Percentiles rank a stretch among this genome's conserved stretches.
These are phyloP conservation scores for Blastobasis adustella DNA, from an alignment of 2,888 invertebrate genomes.

Conservation along the genomic window DNA sequence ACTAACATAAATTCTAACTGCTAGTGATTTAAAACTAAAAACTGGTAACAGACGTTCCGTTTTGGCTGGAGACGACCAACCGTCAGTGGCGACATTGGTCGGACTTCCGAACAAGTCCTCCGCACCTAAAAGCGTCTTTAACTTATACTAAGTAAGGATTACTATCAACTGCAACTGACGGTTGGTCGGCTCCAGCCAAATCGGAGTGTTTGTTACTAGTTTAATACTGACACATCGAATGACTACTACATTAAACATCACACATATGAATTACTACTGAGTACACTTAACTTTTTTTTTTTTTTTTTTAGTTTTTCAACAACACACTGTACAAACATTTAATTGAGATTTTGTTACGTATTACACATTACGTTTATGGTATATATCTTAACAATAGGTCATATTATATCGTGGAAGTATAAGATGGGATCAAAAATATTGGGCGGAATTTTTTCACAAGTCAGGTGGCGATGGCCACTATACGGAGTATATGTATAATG, in stretches of 20 bases:
- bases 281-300: constrained; percentile 38
- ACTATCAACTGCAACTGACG: no score
- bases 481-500: no score
- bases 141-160: no score
- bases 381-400: constrained; percentile 23
- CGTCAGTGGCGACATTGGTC: no score
- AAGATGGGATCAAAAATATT: constrained; percentile 30
- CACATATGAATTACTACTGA: constrained; percentile 33
- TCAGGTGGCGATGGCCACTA: neutral
- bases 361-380: constrained; percentile 20
- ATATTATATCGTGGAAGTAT: constrained; percentile 18
- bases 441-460: constrained; percentile 27
- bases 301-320: constrained; percentile 38
- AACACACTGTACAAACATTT: constrained; percentile 56
- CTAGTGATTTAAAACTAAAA: constrained; percentile 62
- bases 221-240: constrained; percentile 54
- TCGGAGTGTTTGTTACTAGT: no score
- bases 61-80: no score
- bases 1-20: constrained; percentile 66
- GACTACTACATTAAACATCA: constrained; percentile 46
- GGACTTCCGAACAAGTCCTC: no score
- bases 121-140: no score
- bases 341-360: constrained; percentile 38
- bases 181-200: no score
- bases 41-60: no score